Evolutionary conservation across 1,140 invertebrate species (phyloP), one percentile per base, ranked within the genome.

Genomic region (Brachionus paranguensis): DNA sequence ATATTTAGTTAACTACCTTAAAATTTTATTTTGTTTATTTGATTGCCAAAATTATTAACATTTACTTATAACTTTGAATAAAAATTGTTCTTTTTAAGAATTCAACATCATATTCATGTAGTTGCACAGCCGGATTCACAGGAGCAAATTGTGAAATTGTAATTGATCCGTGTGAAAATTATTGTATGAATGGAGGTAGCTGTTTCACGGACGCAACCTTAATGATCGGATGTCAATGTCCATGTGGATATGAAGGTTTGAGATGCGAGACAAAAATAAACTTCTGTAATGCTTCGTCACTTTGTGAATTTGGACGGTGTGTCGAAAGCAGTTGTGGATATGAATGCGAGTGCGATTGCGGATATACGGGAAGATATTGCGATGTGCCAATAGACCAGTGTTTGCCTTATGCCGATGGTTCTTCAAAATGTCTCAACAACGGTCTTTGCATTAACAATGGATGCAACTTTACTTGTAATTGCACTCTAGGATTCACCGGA

Each of bases 211-310:
- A 43, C 17, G 68, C 68, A 43, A 43, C 14, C 14, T 43, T 72
- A 17, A 72, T 72, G 68, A 64, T 64, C 33, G 53, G 27, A 41
- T 83, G 78, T 20, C 78, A 83, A 64, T 98, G 96, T 89, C 95
- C 96, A n/a, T 91, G 93, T 37, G 96, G 96, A 81, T 98, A 98
- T 86, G 94, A 94, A 17, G 96, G 96, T n/a, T 98, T 97, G 91
- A 92, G 95, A 33, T 98, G 96, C 87, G 94, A 98, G 86, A 92
- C 95, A 84, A 98, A 97, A 88, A 94, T 96, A 55, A 93, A 98
- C 86, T 90, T 98, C 0, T 98, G 96, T 65, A 55, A 79, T 33
- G 50, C 50, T 64, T 41, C 29, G 8, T 47, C 60, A 2, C 24
- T 89, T 2, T 91, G 90, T 84, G 85, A 88, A 20, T 89, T 89